Base-by-base conservation (phyloP, 2,113 vertebrate species). In the Sinocyclocheilus anophthalmus region DNA sequence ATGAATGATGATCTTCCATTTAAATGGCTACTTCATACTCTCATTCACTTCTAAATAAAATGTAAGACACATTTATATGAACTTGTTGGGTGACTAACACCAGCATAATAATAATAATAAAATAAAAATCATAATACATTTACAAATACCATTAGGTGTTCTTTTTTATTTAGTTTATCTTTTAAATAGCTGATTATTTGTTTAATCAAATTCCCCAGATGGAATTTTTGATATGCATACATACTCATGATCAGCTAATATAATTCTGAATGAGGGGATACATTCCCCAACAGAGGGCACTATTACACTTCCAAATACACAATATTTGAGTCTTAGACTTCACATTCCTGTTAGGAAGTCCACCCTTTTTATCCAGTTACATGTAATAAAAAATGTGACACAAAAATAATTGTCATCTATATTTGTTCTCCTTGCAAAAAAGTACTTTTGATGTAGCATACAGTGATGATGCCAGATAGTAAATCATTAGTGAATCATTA, bases 231-330 rank as follows among this genome's bases (percentile, higher is more conserved):
- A 2, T 26, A 26, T 65, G 24, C 5, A 13, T 65, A 65, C 4
- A 13, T 26, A 65, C 4, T 14, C 12, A 42, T 42, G 2, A 30
- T 67, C 12, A 30, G 24, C 12, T 7, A 10, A 59, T 59, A 2
- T 2, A 59, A 13, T 67, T 1, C 63, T 65, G 26, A 26, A 14
- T 30, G 48, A 63, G 5, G 20, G 48, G 20, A 33, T 81, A 37
- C 33, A 69, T 76, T 73, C 50, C 1, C 90, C 93, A 93, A 91
- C 85, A 92, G 94, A 92, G 77, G 48, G 89, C 92, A 88, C 87
- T 92, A 82, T 88, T 84, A 83, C 79, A 63, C 85, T 83, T 82
- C 30, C 9, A 26, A 33, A 65, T 70, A 16, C 22, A 61, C 59
- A 37, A 39, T 11, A 6, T 20, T 9, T 37, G 33, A 59, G 26